These are phyloP conservation scores for Bombylius major DNA, from an alignment of 2,888 invertebrate genomes.

Conservation along the genomic window DNA sequence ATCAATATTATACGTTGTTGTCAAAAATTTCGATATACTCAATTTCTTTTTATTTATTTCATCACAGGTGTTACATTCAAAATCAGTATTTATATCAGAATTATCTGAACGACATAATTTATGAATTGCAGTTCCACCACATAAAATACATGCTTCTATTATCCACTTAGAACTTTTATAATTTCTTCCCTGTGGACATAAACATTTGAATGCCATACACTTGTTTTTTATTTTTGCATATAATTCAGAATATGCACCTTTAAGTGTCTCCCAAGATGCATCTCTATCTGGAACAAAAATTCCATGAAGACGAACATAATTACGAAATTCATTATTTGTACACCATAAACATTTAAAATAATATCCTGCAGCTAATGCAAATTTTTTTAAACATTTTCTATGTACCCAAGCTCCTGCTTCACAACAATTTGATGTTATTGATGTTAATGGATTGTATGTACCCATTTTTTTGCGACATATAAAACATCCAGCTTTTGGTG, in stretches of 20 bases:
- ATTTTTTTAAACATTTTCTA: constrained; percentile 23
- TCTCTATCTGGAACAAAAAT: constrained; percentile 45
- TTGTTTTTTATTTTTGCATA: constrained; percentile 44
- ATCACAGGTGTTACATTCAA: background rate
- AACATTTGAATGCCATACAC: constrained; percentile 49
- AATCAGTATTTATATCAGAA: background rate
- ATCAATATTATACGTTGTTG: too few species aligned
- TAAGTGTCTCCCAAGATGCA: constrained; percentile 66
- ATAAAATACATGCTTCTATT: constrained; percentile 20
- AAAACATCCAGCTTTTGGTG: constrained; percentile 16
- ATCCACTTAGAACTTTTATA: constrained; percentile 22
- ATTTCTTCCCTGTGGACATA: constrained; percentile 48
- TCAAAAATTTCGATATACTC: too few species aligned
- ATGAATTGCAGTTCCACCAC: constrained; percentile 24
- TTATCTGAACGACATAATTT: background rate
- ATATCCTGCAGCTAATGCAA: constrained; percentile 28
- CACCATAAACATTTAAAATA: constrained; percentile 32
- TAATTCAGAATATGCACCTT: constrained; percentile 59
- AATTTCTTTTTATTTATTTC: background rate
- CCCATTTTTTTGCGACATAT: constrained; percentile 22
- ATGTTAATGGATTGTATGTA: constrained; percentile 9
- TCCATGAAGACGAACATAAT: constrained; percentile 23
- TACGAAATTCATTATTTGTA: constrained; percentile 20
- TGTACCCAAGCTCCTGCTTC: constrained; percentile 24
- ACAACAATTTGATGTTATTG: constrained; percentile 25